These are phyloP conservation scores for Paragorgia papillata DNA, from an alignment of 92 coral and sea anemone species.

Conservation along the genomic window DNA sequence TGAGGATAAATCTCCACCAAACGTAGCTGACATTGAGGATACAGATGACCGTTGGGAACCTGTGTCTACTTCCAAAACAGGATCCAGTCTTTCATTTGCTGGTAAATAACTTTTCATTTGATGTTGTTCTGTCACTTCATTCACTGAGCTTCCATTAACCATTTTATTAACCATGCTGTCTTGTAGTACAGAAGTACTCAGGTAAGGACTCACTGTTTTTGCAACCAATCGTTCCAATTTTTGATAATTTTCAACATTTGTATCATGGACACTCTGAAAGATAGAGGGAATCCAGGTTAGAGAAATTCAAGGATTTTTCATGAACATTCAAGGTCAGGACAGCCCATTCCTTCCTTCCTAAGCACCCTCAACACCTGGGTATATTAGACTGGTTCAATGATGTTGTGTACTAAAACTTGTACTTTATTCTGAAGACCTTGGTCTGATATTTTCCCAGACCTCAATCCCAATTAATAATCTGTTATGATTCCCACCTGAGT, in stretches of 20 bases:
- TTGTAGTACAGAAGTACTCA: conserved; percentile 81
- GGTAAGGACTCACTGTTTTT: conserved; percentile 79
- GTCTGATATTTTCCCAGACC: too few relatives aligned
- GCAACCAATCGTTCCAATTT: conserved; percentile 84
- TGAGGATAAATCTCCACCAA: too few relatives aligned
- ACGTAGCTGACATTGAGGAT: background rate
- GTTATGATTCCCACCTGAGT: too few relatives aligned
- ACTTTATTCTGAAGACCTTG: too few relatives aligned
- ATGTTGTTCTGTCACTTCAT: conserved; percentile 44
- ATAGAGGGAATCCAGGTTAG: background rate
- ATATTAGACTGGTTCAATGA: too few relatives aligned
- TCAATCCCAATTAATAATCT: too few relatives aligned
- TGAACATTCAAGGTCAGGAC: too few relatives aligned
- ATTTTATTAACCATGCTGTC: conserved; percentile 54
- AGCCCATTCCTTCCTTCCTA: too few relatives aligned
- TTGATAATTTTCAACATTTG: conserved; percentile 68
- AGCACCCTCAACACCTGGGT: too few relatives aligned
- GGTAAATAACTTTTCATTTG: conserved; percentile 37
- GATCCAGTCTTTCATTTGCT: conserved; percentile 68
- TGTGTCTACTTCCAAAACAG: conserved; percentile 68
- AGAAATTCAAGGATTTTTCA: too few relatives aligned
- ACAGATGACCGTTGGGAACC: conserved; percentile 29
- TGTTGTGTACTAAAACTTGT: too few relatives aligned
- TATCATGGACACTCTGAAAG: conserved; percentile 88
- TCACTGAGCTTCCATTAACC: conserved; percentile 12